Evolutionary conservation across 64 coral and sea anemone genomes (phyloP).

Genomic region (Stichodactyla helianthus): DNA sequence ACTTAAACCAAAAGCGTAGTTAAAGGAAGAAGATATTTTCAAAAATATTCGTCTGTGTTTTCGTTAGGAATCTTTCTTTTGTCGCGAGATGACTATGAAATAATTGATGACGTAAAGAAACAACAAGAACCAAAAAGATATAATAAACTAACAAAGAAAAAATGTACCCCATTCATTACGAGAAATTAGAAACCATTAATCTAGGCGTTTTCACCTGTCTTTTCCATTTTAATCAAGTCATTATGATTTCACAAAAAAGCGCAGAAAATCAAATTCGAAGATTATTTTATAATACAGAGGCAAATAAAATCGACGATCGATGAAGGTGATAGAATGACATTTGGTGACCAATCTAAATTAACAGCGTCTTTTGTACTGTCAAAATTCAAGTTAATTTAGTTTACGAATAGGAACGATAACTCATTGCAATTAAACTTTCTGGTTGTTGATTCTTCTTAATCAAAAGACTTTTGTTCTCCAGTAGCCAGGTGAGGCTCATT

Average conservation of each 20-base stretch:
- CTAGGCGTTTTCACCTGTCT: neutral
- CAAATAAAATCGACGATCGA: neutral
- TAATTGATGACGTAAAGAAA: neutral
- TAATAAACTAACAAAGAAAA: neutral
- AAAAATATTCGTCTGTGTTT: neutral
- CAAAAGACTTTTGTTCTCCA: neutral
- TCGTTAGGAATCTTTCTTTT: neutral
- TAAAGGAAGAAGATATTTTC: no score
- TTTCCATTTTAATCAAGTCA: neutral
- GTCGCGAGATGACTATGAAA: no score
- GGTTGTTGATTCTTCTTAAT: constrained; percentile 12
- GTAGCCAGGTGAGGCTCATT: neutral
- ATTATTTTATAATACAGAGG: neutral
- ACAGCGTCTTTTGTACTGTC: constrained; percentile 4
- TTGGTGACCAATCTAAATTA: neutral
- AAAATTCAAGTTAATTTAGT: constrained; percentile 12
- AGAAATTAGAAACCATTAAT: neutral
- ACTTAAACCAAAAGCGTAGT: no score
- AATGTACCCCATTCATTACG: neutral
- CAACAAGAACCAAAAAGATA: neutral
- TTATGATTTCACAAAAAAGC: neutral
- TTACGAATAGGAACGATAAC: neutral
- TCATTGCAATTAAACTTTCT: neutral
- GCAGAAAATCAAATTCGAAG: neutral
- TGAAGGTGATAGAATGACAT: neutral